Base-by-base conservation (phyloP, 2,797 vertebrate genomes). In the Etheostoma perlongum region DNA sequence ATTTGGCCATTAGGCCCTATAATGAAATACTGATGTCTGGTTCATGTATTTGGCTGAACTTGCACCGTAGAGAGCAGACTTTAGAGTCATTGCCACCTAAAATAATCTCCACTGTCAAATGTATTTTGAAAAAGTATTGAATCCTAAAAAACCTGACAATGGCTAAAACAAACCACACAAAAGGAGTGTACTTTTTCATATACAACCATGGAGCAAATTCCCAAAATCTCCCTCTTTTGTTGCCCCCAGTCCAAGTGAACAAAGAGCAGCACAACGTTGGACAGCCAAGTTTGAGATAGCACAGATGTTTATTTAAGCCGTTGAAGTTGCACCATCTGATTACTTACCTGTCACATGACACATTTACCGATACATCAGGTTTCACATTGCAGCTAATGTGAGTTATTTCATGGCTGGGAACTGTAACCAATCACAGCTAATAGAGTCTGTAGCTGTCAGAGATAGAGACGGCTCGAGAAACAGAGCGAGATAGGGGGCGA, bases 381-480 rank as follows among this genome's bases (percentile, higher is more conserved):
- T 81, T 83, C 67, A 30, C n/a, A 21, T 71, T 63, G 61, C 68
- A 67, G 40, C 61, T 73, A 78, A 82, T 70, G 58, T 5, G 36
- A 60, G 25, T 14, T 76, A 89, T 90, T 92, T 93, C 90, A 92
- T 74, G 88, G 83, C 78, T 85, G 70, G 83, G 82, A 92, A 86
- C 83, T 88, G 89, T 83, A 87, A 86, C 91, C 88, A 90, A 93
- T 93, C 85, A 74, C 65, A 78, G 76, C 83, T 91, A 91, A 93
- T 92, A 86, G 88, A 92, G 86, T 90, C 73, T 67, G 74, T 81
- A 70, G 57, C 87, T 85, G 84, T 87, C 87, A 80, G 84, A 86
- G 85, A 81, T 48, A 73, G 61, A 78, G 82, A 75, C 4, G 44
- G 53, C 70, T 19, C 3, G 42, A 67, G 75, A 65, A 69, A 77